phyloP scores from a whole-genome alignment of 2,888 invertebrate genomes.

The Dryobotodes eremita region DNA sequence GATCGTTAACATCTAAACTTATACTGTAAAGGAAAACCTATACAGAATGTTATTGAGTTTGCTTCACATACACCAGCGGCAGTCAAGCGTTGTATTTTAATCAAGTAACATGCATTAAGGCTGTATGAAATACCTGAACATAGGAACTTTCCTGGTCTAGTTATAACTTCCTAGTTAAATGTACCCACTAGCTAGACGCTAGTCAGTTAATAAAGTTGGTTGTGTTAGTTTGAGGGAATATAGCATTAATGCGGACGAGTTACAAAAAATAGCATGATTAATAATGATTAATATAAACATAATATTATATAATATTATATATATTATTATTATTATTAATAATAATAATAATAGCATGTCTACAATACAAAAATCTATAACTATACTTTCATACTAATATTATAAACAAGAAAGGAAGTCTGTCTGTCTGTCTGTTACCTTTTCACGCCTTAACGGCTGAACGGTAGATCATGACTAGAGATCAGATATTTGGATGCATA shows the following conservation, averaged over 20 bases:
- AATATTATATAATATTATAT: too few species aligned
- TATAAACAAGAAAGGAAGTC: not conserved
- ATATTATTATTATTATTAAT: too few species aligned
- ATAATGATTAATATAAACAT: too few species aligned
- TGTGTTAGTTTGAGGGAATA: not conserved
- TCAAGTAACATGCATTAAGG: constrained; percentile 28
- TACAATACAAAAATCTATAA: not conserved
- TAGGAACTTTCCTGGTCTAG: not conserved
- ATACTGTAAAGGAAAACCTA: not conserved
- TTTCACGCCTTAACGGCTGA: not conserved
- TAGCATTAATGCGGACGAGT: not conserved
- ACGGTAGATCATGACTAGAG: too few species aligned
- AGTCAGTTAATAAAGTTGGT: not conserved
- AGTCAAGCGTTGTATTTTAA: constrained; percentile 45
- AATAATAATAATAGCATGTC: not conserved
- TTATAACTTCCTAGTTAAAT: constrained; percentile 12
- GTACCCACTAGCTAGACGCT: not conserved
- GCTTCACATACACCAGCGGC: constrained; percentile 1
- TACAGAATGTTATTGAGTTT: constrained; percentile 14
- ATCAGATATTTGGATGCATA: too few species aligned
- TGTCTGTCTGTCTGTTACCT: too few species aligned
- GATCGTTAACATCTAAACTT: not conserved
- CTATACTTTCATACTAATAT: not conserved
- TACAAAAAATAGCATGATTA: not conserved
- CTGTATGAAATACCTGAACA: constrained; percentile 29